Percentiles rank a stretch among this genome's conserved stretches.
phyloP scores from a whole-genome alignment of 2,113 vertebrate species.

The Manacus vitellinus region DNA sequence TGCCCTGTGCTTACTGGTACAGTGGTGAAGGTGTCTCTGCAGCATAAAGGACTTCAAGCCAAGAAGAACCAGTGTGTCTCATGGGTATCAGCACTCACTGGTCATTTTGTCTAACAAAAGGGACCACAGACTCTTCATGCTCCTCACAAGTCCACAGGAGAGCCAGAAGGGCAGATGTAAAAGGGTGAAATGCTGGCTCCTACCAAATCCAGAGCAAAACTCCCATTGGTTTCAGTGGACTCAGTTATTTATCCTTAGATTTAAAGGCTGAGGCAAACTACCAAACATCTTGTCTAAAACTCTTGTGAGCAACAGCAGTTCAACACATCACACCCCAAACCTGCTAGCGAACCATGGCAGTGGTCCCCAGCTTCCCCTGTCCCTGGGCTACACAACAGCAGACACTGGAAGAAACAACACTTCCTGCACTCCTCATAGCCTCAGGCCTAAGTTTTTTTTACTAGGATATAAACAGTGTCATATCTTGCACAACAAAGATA shows the following conservation, averaged over 20 bases:
- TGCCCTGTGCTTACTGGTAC: neutral
- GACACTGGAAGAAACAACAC: neutral
- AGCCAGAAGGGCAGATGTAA: neutral
- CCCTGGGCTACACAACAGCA: neutral
- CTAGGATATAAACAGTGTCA: neutral
- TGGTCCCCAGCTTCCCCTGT: neutral
- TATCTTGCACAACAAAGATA: neutral
- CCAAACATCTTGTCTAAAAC: neutral
- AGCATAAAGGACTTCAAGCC: neutral
- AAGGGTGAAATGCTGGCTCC: neutral
- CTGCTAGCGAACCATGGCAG: neutral
- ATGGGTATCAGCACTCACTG: neutral
- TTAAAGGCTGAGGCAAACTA: neutral
- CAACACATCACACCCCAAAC: neutral
- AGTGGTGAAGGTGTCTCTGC: fast-evolving
- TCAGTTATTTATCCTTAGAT: neutral
- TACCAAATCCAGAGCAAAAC: neutral
- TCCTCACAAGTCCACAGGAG: neutral
- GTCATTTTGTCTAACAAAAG: neutral
- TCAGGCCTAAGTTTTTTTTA: neutral
- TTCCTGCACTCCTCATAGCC: neutral
- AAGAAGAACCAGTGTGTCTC: neutral
- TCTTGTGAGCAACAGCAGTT: neutral
- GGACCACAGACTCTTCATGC: neutral
- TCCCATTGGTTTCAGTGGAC: neutral